phyloP scores from a whole-genome alignment of 2,113 vertebrate species.

The Danionella cerebrum region DNA sequence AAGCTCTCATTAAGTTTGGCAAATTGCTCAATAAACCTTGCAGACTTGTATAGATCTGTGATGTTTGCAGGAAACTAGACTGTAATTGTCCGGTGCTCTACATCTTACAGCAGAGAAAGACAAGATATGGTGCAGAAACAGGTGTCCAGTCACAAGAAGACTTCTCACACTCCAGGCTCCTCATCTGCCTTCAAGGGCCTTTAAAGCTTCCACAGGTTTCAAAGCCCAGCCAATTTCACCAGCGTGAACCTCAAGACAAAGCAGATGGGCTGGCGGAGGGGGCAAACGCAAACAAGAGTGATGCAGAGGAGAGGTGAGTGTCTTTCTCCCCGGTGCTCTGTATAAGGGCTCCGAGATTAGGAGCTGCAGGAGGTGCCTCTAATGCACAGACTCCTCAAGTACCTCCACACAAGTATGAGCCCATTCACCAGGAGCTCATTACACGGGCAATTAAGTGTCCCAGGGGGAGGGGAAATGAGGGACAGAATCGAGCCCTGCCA shows the following conservation, averaged over 20 bases:
- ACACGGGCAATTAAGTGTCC: slow-evolving; percentile 81
- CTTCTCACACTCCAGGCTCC: slow-evolving; percentile 56
- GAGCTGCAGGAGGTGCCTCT: slow-evolving; percentile 65
- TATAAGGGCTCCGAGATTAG: slow-evolving; percentile 66
- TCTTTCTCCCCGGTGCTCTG: slow-evolving; percentile 50
- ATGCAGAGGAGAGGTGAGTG: slow-evolving; percentile 57
- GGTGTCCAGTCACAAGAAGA: slow-evolving; percentile 64
- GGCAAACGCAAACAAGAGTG: slow-evolving; percentile 57
- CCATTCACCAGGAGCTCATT: slow-evolving; percentile 73
- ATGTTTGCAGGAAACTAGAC: not conserved
- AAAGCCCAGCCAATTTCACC: slow-evolving; percentile 60
- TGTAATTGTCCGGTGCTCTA: slow-evolving; percentile 29
- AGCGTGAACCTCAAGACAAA: slow-evolving; percentile 65
- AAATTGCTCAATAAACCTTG: too few species aligned
- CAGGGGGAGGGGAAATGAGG: slow-evolving; percentile 44
- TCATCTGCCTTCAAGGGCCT: slow-evolving; percentile 53
- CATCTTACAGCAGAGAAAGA: slow-evolving; percentile 21
- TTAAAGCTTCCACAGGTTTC: slow-evolving; percentile 65
- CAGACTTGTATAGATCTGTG: not conserved
- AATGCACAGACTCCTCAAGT: slow-evolving; percentile 64
- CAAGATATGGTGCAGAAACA: slow-evolving; percentile 51
- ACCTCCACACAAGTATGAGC: slow-evolving; percentile 70
- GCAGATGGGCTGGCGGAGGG: slow-evolving; percentile 43
- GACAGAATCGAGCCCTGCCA: slow-evolving; percentile 39
- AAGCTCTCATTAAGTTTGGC: too few species aligned